phyloP scores from a whole-genome alignment of 2,113 vertebrate genomes.

The Colossoma macropomum region DNA sequence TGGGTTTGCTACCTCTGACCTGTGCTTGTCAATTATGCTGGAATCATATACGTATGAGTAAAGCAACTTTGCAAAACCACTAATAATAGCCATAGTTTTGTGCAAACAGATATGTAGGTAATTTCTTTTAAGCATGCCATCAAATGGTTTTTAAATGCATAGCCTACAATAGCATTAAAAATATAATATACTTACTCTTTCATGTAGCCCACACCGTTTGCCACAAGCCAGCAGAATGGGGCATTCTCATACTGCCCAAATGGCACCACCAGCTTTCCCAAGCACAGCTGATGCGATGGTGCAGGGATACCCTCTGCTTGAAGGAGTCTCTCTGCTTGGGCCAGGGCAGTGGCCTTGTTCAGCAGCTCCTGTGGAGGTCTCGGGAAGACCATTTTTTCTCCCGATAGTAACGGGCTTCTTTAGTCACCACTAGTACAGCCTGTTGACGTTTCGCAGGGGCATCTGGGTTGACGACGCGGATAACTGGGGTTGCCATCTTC shows the following conservation, averaged over 20 bases:
- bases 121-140: no score
- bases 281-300: no score
- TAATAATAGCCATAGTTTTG: no score
- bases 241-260: slow-evolving; percentile 40
- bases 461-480: not conserved
- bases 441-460: not conserved
- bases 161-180: no score
- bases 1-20: not conserved
- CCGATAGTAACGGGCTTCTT: not conserved
- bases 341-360: no score
- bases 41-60: not conserved
- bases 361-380: not conserved
- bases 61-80: no score
- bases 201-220: slow-evolving; percentile 42
- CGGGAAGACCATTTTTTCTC: not conserved
- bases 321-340: slow-evolving; percentile 4
- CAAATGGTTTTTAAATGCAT: no score
- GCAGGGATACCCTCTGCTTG: not conserved
- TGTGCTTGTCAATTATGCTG: not conserved
- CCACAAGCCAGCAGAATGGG: slow-evolving; percentile 34
- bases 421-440: not conserved
- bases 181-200: slow-evolving; percentile 32
- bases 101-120: no score
- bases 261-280: slow-evolving; percentile 14
- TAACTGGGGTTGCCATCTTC: no score